phyloP scores from a whole-genome alignment of 2,888 invertebrate species.

The Aporophyla lueneburgensis region DNA sequence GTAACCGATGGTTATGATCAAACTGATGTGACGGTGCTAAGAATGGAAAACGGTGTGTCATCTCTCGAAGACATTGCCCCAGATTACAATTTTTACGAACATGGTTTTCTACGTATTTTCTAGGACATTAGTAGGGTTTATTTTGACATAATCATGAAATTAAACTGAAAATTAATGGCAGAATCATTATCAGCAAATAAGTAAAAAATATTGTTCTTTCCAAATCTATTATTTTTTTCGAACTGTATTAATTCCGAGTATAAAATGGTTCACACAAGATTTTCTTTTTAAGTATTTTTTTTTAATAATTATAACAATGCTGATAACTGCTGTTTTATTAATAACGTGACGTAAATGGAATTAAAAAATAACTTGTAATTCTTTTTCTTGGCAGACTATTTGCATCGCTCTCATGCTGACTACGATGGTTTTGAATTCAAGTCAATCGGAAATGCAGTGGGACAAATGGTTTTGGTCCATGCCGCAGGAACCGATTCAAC shows the following conservation, averaged over 20 bases:
- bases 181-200: not conserved
- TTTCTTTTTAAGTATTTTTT: too few relatives aligned
- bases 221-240: not conserved
- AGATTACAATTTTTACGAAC: slow-evolving; percentile 32
- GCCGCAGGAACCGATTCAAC: slow-evolving; percentile 60
- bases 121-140: not conserved
- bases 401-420: slow-evolving; percentile 50
- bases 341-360: not conserved
- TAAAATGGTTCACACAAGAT: not conserved
- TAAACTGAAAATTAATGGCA: too few relatives aligned
- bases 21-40: not conserved
- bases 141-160: not conserved
- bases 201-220: not conserved
- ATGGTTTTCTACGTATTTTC: not conserved
- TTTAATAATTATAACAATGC: too few relatives aligned
- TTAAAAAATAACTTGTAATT: not conserved
- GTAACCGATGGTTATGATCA: not conserved
- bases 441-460: slow-evolving; percentile 63
- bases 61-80: slow-evolving; percentile 4
- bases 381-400: slow-evolving; percentile 60
- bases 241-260: not conserved
- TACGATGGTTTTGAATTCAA: slow-evolving; percentile 23
- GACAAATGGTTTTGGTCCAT: slow-evolving; percentile 68
- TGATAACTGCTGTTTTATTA: slow-evolving; percentile 10
- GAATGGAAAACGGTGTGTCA: not conserved